Percentiles rank a stretch among this genome's conserved stretches.
These are phyloP conservation scores for Phthorimaea operculella DNA, from an alignment of 1,140 invertebrate species.

Conservation along the genomic window DNA sequence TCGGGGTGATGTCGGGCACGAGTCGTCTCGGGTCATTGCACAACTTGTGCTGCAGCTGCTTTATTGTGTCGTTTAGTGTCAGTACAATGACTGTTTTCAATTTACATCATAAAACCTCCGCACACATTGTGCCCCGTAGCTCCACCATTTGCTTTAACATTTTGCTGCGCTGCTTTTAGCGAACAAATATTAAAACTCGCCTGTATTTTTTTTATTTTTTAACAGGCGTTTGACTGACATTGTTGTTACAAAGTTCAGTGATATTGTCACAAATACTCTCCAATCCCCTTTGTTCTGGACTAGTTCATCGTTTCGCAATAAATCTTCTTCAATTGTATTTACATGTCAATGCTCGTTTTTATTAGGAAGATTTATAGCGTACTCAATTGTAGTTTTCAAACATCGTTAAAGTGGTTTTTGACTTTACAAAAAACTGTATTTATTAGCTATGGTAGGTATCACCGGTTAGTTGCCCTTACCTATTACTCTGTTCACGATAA, in stretches of 20 bases:
- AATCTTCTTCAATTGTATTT: too few relatives aligned
- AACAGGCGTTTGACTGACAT: not conserved
- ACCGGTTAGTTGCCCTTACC: too few relatives aligned
- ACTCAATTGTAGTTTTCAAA: not conserved
- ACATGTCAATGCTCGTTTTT: too few relatives aligned
- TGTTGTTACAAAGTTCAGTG: not conserved
- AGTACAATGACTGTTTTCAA: not conserved
- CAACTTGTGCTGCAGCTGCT: not conserved
- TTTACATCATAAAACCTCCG: conserved; percentile 3
- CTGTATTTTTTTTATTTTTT: not conserved
- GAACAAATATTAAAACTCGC: not conserved
- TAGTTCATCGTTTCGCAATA: not conserved
- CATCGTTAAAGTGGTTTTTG: too few relatives aligned
- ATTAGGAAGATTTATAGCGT: not conserved
- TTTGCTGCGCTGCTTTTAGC: not conserved
- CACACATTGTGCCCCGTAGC: not conserved
- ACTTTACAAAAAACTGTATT: too few relatives aligned
- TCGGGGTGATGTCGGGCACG: not conserved
- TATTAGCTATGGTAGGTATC: too few relatives aligned
- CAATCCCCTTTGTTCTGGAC: not conserved
- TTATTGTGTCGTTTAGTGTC: not conserved
- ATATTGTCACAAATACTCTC: not conserved
- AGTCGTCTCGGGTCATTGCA: not conserved
- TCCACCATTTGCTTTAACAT: not conserved
- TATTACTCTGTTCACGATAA: too few relatives aligned